Conservation (phyloP, 2,888 invertebrate species). For the Pollenia labialis region DNA sequence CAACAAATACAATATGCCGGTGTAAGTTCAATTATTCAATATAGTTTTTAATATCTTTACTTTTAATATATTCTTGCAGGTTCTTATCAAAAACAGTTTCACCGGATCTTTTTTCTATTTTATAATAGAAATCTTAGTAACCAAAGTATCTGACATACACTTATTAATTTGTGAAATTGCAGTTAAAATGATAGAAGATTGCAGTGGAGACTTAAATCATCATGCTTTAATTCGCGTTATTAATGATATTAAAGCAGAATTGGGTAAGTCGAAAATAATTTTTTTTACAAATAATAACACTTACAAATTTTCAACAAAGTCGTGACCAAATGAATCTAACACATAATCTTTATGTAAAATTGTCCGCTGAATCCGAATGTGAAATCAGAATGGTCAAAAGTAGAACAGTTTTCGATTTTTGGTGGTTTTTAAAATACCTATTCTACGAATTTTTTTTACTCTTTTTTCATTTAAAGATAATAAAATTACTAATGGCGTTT, state of each 20-base stretch:
- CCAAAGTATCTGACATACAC: slow-evolving; percentile 74
- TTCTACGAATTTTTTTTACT: too few relatives aligned
- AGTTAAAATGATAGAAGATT: slow-evolving; percentile 70
- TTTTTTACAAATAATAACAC: not conserved
- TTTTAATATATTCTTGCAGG: slow-evolving; percentile 49
- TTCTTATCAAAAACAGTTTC: slow-evolving; percentile 70
- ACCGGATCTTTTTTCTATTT: slow-evolving; percentile 61
- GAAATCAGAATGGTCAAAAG: too few relatives aligned
- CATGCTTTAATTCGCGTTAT: slow-evolving; percentile 60
- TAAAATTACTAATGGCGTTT: too few relatives aligned
- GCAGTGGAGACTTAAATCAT: slow-evolving; percentile 65
- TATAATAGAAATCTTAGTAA: slow-evolving; percentile 72
- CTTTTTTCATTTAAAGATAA: too few relatives aligned
- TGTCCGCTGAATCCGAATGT: too few relatives aligned
- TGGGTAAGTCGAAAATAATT: slow-evolving; percentile 63
- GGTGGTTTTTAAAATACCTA: too few relatives aligned
- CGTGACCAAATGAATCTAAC: too few relatives aligned
- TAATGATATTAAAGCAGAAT: slow-evolving; percentile 66
- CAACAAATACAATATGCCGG: slow-evolving; percentile 76
- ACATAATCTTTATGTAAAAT: too few relatives aligned
- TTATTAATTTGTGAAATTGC: slow-evolving; percentile 75
- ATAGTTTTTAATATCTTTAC: not conserved
- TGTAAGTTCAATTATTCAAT: slow-evolving; percentile 68
- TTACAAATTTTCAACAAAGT: too few relatives aligned
- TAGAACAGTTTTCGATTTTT: too few relatives aligned